These are phyloP conservation scores for Gavia stellata DNA, from an alignment of 2,113 vertebrate species.

Conservation along the genomic window DNA sequence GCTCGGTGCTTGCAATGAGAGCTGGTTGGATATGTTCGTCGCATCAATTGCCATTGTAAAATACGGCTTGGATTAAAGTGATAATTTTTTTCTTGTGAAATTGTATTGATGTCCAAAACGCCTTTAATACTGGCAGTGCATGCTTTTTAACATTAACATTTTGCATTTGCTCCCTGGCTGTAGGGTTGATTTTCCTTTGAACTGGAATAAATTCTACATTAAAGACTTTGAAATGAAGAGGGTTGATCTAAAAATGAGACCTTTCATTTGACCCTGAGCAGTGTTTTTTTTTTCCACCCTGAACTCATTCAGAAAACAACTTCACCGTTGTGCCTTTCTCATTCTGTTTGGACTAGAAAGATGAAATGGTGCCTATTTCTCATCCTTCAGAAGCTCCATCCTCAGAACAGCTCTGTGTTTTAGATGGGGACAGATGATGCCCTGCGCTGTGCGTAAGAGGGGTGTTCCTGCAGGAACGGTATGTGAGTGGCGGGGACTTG, in stretches of 20 bases:
- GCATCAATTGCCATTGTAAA: neutral
- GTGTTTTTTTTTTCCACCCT: neutral
- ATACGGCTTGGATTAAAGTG: neutral
- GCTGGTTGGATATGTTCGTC: neutral
- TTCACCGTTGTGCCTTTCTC: neutral
- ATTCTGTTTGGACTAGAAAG: neutral
- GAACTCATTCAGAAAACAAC: neutral
- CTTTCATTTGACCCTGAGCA: neutral
- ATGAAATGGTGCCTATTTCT: neutral
- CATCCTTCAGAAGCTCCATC: neutral
- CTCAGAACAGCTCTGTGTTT: neutral
- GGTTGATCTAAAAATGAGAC: neutral
- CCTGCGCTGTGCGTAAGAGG: fast-evolving
- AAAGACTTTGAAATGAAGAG: neutral
- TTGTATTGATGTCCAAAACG: neutral
- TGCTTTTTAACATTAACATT: neutral
- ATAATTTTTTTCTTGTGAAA: neutral
- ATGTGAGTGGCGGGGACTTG: fast-evolving
- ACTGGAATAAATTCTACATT: neutral
- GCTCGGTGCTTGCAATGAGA: neutral
- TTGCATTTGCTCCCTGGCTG: neutral
- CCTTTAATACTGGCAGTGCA: neutral
- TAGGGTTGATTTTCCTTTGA: neutral
- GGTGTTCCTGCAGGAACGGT: neutral
- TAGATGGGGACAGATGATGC: neutral